Percentiles rank a stretch among this genome's conserved stretches.
Conservation (phyloP, 2,888 invertebrate genomes). For the Mystacides longicornis region DNA sequence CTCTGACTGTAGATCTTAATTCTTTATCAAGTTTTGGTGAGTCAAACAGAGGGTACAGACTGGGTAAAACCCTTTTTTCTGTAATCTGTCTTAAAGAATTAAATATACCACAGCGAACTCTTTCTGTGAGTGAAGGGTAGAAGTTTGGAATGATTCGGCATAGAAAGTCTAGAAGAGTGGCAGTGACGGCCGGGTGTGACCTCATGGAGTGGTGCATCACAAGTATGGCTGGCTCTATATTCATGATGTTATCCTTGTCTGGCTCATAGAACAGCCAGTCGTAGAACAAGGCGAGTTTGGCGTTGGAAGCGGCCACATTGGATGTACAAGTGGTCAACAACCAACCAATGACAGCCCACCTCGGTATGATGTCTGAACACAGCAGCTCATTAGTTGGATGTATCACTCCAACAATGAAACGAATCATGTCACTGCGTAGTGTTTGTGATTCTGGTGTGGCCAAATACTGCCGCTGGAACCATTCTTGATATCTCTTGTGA, state of each 20-base stretch:
- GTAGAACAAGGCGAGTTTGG: conserved; percentile 85
- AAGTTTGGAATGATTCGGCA: conserved; percentile 87
- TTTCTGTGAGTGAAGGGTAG: conserved; percentile 69
- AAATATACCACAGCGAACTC: conserved; percentile 74
- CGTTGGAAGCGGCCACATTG: conserved; percentile 81
- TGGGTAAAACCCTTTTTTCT: conserved; percentile 87
- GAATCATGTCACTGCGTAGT: conserved; percentile 83
- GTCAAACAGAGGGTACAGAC: conserved; percentile 78
- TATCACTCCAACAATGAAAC: conserved; percentile 89
- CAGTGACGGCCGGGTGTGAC: conserved; percentile 85
- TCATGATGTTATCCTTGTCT: conserved; percentile 91
- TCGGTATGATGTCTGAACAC: conserved; percentile 89
- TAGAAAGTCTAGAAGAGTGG: conserved; percentile 82
- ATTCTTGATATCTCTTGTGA: conserved; percentile 89
- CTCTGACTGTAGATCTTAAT: conserved; percentile 73
- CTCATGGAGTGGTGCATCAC: conserved; percentile 92
- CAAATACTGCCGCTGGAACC: conserved; percentile 89
- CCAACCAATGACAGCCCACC: conserved; percentile 95
- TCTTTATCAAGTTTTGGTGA: conserved; percentile 82
- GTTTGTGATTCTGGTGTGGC: conserved; percentile 88
- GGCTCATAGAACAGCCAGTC: conserved; percentile 92
- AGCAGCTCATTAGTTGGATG: conserved; percentile 89
- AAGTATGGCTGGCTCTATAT: conserved; percentile 88
- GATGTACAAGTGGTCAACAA: conserved; percentile 85
- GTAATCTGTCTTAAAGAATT: conserved; percentile 78